phyloP scores from a whole-genome alignment of 2,113 vertebrate genomes.

The Proterorhinus semilunaris region DNA sequence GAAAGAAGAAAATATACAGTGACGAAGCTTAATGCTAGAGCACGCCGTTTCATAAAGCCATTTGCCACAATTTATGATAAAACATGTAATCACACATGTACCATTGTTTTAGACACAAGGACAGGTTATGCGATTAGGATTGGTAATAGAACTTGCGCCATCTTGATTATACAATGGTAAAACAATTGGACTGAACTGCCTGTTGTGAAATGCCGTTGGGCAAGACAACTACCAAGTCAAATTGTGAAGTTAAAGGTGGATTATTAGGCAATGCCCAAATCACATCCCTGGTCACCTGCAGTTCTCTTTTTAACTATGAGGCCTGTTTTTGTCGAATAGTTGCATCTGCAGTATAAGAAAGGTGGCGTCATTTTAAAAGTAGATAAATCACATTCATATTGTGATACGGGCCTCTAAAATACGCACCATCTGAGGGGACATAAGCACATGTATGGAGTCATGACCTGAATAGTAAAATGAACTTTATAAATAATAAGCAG shows the following conservation, averaged over 20 bases:
- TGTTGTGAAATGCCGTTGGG: conserved; percentile 58
- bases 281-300: not conserved
- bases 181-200: conserved; percentile 5
- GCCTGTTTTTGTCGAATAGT: too few species aligned
- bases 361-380: not conserved
- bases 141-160: not conserved
- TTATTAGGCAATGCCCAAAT: conserved; percentile 36
- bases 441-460: too few species aligned
- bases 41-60: conserved; percentile 12
- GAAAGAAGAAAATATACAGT: not conserved
- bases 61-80: not conserved
- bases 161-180: not conserved
- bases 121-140: not conserved
- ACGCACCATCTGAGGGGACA: too few species aligned
- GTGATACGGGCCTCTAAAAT: too few species aligned
- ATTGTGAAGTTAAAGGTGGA: conserved; percentile 39
- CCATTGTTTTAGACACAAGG: not conserved
- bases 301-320: too few species aligned
- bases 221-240: conserved; percentile 53
- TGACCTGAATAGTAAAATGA: too few species aligned
- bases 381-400: too few species aligned
- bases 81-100: not conserved
- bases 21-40: conserved; percentile 10
- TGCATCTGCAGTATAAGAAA: not conserved
- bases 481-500: not conserved